These are phyloP conservation scores for Apis laboriosa DNA, from an alignment of 1,140 invertebrate genomes.

Conservation along the genomic window DNA sequence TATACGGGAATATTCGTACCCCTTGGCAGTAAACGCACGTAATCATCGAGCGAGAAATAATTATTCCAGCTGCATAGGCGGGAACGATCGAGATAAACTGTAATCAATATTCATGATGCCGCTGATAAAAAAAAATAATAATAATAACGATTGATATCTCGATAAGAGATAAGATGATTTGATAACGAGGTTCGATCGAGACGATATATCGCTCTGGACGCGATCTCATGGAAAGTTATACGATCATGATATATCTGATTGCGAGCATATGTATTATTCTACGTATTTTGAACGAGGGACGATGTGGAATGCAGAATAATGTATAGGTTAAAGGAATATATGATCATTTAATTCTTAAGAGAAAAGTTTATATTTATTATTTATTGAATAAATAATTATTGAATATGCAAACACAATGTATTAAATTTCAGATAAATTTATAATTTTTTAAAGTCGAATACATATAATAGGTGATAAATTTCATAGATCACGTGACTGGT, in stretches of 20 bases:
- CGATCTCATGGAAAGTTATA: conserved; percentile 40
- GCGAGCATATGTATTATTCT: neutral
- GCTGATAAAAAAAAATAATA: conserved; percentile 37
- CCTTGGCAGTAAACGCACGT: neutral
- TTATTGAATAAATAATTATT: too few relatives aligned
- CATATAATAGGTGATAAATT: neutral
- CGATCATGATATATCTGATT: neutral
- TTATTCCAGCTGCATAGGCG: conserved; percentile 21
- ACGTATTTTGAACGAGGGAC: neutral
- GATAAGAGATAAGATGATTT: neutral
- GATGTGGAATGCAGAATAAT: too few relatives aligned
- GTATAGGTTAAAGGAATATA: too few relatives aligned
- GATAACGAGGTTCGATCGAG: neutral
- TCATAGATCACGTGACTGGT: neutral
- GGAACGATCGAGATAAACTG: conserved; percentile 10
- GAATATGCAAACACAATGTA: neutral
- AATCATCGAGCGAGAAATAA: neutral
- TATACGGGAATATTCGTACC: neutral
- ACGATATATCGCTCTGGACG: neutral
- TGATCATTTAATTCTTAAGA: too few relatives aligned
- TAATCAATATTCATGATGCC: conserved; percentile 30
- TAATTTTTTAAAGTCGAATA: too few relatives aligned
- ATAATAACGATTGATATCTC: conserved; percentile 37
- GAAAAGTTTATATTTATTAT: too few relatives aligned
- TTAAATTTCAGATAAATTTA: neutral